Percentiles rank a stretch among this genome's conserved stretches.
Conservation (phyloP, 2,797 vertebrate species). For the Zenarchopterus dispar region DNA sequence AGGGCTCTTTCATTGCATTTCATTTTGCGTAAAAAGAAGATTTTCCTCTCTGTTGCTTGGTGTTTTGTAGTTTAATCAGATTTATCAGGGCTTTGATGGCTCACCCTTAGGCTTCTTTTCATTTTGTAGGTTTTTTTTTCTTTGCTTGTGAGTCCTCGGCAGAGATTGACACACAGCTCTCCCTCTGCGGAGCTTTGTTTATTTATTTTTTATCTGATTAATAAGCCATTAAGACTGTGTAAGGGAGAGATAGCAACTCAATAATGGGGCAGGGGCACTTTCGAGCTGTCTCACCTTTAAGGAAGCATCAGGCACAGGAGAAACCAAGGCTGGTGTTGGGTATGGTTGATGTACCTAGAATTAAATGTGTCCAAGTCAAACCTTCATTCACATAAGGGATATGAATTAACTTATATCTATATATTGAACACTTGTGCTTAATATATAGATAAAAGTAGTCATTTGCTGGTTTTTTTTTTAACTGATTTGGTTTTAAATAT, state of each 20-base stretch:
- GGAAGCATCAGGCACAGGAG: conserved; percentile 37
- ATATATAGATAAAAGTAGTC: too few relatives aligned
- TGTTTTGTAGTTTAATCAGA: conserved; percentile 47
- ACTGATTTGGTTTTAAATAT: neutral
- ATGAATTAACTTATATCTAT: too few relatives aligned
- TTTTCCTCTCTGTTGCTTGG: conserved; percentile 28
- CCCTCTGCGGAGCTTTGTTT: conserved; percentile 62
- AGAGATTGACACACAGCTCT: conserved; percentile 61
- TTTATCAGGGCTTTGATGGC: conserved; percentile 45
- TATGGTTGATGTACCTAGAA: conserved; percentile 20
- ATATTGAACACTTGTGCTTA: too few relatives aligned
- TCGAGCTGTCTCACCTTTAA: conserved; percentile 44
- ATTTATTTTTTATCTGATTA: conserved; percentile 82
- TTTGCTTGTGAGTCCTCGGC: too few relatives aligned
- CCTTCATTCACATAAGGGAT: conserved; percentile 28
- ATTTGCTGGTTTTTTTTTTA: neutral
- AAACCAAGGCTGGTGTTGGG: conserved; percentile 21
- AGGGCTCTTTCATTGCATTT: too few relatives aligned
- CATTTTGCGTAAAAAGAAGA: neutral
- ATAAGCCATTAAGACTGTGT: conserved; percentile 69
- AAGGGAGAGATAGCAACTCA: conserved; percentile 48
- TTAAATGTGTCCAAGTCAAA: conserved; percentile 35
- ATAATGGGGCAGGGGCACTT: conserved; percentile 60
- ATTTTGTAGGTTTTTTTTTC: too few relatives aligned
- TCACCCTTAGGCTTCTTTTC: too few relatives aligned